phyloP scores from a whole-genome alignment of 2,888 invertebrate species.

The Actias luna region DNA sequence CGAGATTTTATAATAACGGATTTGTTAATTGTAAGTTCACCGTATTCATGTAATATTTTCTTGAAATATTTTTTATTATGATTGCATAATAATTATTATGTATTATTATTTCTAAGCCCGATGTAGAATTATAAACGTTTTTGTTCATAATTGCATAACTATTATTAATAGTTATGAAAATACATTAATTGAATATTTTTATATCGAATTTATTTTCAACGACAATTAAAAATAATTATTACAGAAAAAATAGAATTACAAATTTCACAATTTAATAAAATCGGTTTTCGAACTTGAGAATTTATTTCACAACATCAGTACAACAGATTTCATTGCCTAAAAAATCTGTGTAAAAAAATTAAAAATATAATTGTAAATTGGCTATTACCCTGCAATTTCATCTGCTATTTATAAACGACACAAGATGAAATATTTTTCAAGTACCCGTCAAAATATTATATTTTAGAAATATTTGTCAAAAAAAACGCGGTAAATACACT shows the following conservation, averaged over 20 bases:
- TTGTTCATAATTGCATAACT: background rate
- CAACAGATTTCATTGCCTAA: background rate
- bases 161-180: background rate
- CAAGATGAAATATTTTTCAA: background rate
- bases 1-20: no score
- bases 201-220: background rate
- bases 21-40: background rate
- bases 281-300: background rate
- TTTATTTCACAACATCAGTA: background rate
- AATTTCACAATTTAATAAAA: background rate
- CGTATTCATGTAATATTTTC: background rate
- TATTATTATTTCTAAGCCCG: no score
- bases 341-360: background rate
- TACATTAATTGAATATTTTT: background rate
- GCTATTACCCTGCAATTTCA: background rate
- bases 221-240: background rate
- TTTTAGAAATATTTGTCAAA: background rate
- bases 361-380: background rate
- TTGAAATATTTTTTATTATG: background rate
- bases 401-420: background rate
- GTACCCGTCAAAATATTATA: background rate
- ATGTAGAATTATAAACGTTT: no score
- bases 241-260: background rate
- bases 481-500: slow-evolving; percentile 4
- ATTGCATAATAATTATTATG: background rate